Conservation (phyloP, 2,888 invertebrate genomes). For the Steinernema hermaphroditum region DNA sequence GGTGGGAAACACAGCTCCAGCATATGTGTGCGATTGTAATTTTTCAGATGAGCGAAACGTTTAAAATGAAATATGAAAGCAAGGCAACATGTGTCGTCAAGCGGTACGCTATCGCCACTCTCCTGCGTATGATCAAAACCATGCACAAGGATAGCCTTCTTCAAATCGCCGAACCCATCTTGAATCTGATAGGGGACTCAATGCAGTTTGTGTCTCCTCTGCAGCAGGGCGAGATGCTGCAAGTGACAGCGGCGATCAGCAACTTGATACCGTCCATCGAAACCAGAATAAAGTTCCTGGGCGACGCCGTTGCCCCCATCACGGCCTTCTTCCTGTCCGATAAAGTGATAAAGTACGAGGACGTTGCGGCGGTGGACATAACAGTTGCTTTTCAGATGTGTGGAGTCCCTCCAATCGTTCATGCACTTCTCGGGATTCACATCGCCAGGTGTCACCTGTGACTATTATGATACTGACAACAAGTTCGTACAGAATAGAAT, state of each 20-base stretch:
- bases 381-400: neutral
- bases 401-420: neutral
- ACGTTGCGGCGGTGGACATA: neutral
- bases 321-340: neutral
- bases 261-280: neutral
- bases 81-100: slow-evolving; percentile 1
- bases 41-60: neutral
- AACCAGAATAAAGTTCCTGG: neutral
- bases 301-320: neutral
- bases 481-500: neutral
- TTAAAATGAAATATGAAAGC: slow-evolving; percentile 1
- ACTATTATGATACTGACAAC: neutral
- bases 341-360: neutral
- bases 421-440: neutral
- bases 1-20: neutral
- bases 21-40: neutral
- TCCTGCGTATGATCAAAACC: neutral
- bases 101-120: neutral
- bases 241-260: neutral
- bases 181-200: neutral
- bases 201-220: neutral
- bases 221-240: neutral
- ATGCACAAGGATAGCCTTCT: neutral
- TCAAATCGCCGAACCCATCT: neutral
- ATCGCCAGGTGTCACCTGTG: neutral